Evolutionary conservation across 1,140 invertebrate species (phyloP).

Genomic region (Campoletis sonorensis): DNA sequence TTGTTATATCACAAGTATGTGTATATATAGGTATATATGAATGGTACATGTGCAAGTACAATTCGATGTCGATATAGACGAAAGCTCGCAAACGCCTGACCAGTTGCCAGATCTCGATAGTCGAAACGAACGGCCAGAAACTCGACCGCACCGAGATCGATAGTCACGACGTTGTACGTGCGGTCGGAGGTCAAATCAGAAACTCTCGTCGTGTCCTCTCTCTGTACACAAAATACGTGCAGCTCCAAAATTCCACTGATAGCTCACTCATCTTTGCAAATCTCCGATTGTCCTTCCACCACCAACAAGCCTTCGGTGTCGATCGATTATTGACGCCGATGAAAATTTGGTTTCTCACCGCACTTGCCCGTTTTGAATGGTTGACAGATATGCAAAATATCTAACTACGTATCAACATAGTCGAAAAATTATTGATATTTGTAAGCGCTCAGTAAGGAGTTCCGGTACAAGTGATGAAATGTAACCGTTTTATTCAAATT

Average conservation of each 20-base stretch:
- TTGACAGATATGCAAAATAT: no score
- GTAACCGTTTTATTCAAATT: no score
- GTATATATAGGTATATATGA: neutral
- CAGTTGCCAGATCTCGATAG: slow-evolving; percentile 46
- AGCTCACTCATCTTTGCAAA: neutral
- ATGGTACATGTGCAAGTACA: neutral
- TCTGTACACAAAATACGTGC: neutral
- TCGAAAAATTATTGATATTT: no score
- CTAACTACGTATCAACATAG: no score
- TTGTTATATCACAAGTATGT: neutral
- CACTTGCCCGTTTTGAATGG: no score
- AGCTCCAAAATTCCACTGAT: neutral
- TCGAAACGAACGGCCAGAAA: slow-evolving; percentile 20
- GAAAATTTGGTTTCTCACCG: no score
- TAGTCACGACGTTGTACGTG: slow-evolving; percentile 46
- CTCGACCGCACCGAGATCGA: slow-evolving; percentile 45
- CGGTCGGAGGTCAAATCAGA: slow-evolving; percentile 43
- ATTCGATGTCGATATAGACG: neutral
- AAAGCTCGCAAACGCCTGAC: slow-evolving; percentile 7
- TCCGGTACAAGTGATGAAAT: no score
- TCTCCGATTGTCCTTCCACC: slow-evolving; percentile 6
- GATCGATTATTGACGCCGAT: neutral
- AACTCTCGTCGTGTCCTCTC: neutral
- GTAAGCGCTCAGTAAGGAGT: no score
- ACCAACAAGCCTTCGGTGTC: neutral